Percentiles rank a stretch among this genome's conserved stretches.
These are phyloP conservation scores for Aphyosemion australe DNA, from an alignment of 2,113 vertebrate genomes.

Conservation along the genomic window DNA sequence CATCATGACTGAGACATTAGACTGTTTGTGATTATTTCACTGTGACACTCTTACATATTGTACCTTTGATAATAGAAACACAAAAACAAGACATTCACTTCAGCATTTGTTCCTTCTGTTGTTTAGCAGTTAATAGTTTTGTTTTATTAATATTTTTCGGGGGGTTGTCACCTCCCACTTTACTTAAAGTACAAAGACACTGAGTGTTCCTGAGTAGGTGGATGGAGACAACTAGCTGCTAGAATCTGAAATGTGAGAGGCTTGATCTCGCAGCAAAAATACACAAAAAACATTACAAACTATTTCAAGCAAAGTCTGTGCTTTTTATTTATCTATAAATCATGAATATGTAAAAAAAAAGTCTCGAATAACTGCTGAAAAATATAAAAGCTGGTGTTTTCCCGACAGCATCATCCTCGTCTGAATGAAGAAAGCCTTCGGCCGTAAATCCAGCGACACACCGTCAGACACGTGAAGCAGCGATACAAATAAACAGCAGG, in stretches of 20 bases:
- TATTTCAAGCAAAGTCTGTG: constrained; percentile 12
- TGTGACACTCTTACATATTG: background rate
- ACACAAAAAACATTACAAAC: constrained; percentile 32
- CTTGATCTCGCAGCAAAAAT: constrained; percentile 42
- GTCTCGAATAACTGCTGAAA: constrained; percentile 8
- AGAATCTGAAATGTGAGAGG: constrained; percentile 43
- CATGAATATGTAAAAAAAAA: background rate
- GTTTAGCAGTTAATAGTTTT: constrained; percentile 25
- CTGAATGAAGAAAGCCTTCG: background rate
- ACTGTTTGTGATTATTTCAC: too few relatives aligned
- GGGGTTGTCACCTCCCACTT: constrained; percentile 58
- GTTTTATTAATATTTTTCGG: background rate
- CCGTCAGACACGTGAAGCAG: constrained; percentile 43
- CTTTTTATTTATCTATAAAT: constrained; percentile 1
- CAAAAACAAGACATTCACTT: background rate
- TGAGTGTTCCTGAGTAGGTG: constrained; percentile 48
- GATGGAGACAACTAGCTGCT: constrained; percentile 48
- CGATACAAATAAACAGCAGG: constrained; percentile 69
- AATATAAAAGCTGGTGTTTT: background rate
- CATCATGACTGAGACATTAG: too few relatives aligned
- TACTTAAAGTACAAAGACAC: constrained; percentile 39
- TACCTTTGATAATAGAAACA: background rate
- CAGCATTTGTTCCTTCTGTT: background rate
- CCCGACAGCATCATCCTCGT: background rate
- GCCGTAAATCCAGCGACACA: constrained; percentile 37